Conservation (phyloP, 2,797 vertebrate genomes). For the Tenualosa thibaudeaui region DNA sequence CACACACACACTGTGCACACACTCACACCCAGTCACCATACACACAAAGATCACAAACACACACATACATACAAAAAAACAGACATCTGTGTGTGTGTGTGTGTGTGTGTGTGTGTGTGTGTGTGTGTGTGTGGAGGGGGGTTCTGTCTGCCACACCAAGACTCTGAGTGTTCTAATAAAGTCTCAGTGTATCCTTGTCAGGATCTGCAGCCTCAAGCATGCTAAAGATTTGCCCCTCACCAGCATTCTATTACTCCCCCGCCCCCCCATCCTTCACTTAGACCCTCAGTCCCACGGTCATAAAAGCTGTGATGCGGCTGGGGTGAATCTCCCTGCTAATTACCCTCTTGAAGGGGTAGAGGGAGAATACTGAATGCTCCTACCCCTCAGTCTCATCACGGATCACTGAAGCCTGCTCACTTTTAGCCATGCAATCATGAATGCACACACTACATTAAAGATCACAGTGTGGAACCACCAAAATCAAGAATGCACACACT, state of each 20-base stretch:
- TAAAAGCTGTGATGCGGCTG: neutral
- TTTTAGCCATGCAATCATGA: neutral
- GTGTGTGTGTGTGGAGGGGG: neutral
- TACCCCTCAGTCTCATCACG: neutral
- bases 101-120: neutral
- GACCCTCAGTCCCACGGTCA: neutral
- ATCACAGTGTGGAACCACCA: no score
- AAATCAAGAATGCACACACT: neutral
- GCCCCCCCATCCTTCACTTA: neutral
- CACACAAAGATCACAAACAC: no score
- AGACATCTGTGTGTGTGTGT: neutral
- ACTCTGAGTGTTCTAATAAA: neutral
- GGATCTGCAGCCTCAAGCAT: neutral
- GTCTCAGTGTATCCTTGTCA: neutral
- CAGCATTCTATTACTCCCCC: neutral
- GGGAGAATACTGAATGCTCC: neutral
- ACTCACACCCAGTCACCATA: no score
- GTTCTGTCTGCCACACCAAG: neutral
- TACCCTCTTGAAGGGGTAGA: neutral
- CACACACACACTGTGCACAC: constrained; percentile 14
- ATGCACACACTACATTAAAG: neutral
- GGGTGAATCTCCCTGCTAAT: neutral
- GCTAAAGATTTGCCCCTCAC: neutral
- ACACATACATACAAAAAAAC: no score
- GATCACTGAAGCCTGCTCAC: neutral